Evolutionary conservation across 2,888 invertebrate genomes (phyloP).

Genomic region (Opisthograptis luteolata): DNA sequence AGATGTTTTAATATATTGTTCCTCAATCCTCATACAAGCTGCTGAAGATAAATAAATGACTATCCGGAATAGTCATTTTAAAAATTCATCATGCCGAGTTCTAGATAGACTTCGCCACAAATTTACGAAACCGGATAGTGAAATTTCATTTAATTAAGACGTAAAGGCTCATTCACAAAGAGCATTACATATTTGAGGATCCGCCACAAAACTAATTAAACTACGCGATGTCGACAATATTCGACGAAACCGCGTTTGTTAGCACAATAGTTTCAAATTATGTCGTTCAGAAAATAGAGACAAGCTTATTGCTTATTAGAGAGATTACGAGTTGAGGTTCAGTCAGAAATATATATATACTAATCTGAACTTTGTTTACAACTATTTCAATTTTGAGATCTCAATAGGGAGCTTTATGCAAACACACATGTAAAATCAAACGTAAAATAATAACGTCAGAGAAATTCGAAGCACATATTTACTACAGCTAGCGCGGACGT

Average conservation of each 20-base stretch:
- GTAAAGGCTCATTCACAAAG: conserved; percentile 43
- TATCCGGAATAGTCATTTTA: conserved; percentile 23
- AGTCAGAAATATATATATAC: conserved; percentile 14
- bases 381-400: conserved; percentile 5
- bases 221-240: conserved; percentile 39
- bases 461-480: neutral
- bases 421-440: neutral
- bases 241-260: conserved; percentile 45
- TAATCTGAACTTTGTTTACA: conserved; percentile 6
- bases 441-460: neutral
- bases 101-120: conserved; percentile 22
- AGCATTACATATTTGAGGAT: conserved; percentile 51
- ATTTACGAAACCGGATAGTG: conserved; percentile 32
- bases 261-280: conserved; percentile 35
- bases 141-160: conserved; percentile 48
- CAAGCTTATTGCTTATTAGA: conserved; percentile 28
- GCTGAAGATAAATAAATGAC: conserved; percentile 13
- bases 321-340: conserved; percentile 15
- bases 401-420: no score
- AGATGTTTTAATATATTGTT: neutral
- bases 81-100: conserved; percentile 27
- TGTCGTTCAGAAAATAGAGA: conserved; percentile 32
- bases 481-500: neutral
- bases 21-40: neutral
- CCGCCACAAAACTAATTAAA: conserved; percentile 48